Percentiles rank a stretch among this genome's conserved stretches.
Evolutionary conservation across 1,140 invertebrate genomes (phyloP).

Genomic region (Apis florea): DNA sequence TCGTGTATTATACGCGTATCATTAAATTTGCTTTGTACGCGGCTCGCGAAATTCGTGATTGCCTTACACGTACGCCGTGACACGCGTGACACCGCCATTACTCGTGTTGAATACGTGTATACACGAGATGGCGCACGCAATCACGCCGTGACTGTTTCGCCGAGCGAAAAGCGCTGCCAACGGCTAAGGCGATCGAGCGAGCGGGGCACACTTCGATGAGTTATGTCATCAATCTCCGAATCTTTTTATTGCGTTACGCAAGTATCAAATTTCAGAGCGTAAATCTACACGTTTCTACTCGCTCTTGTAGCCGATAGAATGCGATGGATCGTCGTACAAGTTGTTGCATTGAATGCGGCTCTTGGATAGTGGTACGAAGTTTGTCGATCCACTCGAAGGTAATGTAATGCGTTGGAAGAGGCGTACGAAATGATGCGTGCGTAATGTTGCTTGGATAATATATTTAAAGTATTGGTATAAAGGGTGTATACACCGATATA

Average conservation of each 20-base stretch:
- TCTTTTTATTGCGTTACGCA: background rate
- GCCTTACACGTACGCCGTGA: slow-evolving; percentile 20
- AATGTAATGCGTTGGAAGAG: background rate
- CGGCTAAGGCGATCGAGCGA: background rate
- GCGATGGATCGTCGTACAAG: background rate
- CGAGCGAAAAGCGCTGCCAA: background rate
- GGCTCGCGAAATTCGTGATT: slow-evolving; percentile 14
- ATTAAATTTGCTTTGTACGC: slow-evolving; percentile 44
- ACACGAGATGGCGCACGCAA: background rate
- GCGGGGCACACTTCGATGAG: background rate
- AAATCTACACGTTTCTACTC: slow-evolving; percentile 4
- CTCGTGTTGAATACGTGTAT: background rate
- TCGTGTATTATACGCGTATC: slow-evolving; percentile 3
- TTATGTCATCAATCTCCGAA: slow-evolving; percentile 10
- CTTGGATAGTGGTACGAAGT: background rate
- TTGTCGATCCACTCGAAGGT: slow-evolving; percentile 11
- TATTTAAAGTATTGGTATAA: background rate
- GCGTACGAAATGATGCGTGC: slow-evolving; percentile 3
- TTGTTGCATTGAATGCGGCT: slow-evolving; percentile 2
- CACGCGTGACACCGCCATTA: background rate
- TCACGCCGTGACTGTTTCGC: background rate
- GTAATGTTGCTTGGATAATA: background rate
- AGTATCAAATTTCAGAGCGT: slow-evolving; percentile 19
- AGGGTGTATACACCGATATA: too few relatives aligned
- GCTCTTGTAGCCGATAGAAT: slow-evolving; percentile 9